Percentiles rank a stretch among this genome's conserved stretches.
These are phyloP conservation scores for Nyctibius bracteatus DNA, from an alignment of 2,113 vertebrate species.

Conservation along the genomic window DNA sequence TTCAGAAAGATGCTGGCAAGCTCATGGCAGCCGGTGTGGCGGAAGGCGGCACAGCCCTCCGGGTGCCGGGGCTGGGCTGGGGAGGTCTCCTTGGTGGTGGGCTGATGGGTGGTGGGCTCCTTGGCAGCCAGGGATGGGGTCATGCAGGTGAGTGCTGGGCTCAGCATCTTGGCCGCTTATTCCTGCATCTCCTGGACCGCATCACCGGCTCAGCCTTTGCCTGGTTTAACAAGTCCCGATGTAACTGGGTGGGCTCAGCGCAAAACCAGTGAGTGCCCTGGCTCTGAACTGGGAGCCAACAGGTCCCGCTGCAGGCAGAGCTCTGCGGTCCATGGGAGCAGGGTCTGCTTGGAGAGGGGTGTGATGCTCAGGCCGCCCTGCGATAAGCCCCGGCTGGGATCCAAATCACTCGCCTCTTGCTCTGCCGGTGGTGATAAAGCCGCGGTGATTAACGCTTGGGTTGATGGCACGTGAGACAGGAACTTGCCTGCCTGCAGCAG, in stretches of 20 bases:
- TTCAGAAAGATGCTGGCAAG: neutral
- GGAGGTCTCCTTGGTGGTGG: neutral
- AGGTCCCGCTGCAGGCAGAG: neutral
- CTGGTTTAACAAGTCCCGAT: neutral
- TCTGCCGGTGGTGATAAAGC: neutral
- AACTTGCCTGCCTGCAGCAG: neutral
- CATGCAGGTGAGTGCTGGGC: neutral
- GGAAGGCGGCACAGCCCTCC: neutral
- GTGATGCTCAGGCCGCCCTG: neutral
- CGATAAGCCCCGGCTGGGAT: neutral
- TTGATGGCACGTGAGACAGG: neutral
- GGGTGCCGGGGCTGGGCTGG: neutral
- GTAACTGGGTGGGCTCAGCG: neutral
- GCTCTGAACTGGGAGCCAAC: neutral
- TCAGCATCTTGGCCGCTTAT: neutral
- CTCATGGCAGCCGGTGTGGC: neutral
- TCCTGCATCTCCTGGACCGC: neutral
- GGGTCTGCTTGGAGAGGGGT: neutral
- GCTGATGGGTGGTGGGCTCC: neutral
- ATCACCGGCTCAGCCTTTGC: neutral
- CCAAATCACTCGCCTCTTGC: neutral
- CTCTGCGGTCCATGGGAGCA: accelerated
- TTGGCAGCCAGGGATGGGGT: neutral
- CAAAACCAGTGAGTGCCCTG: neutral
- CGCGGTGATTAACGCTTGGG: neutral